These are phyloP conservation scores for Tanypteryx hageni DNA, from an alignment of 2,888 invertebrate genomes.

Conservation along the genomic window DNA sequence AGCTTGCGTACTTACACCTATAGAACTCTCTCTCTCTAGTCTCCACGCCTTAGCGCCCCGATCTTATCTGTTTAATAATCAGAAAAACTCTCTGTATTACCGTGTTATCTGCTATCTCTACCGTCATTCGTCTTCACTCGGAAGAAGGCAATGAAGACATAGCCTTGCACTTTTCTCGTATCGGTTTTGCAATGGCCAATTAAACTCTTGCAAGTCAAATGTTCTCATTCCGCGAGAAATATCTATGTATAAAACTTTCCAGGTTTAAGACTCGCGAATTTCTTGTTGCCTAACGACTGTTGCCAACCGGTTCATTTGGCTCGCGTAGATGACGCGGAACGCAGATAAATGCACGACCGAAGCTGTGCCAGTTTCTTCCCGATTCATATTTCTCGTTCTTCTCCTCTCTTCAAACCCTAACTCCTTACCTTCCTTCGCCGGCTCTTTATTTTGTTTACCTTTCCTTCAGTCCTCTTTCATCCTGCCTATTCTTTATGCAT, in stretches of 20 bases:
- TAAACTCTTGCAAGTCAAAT: not conserved
- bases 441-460: conserved; percentile 1
- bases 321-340: conserved; percentile 1
- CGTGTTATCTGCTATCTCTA: too few relatives aligned
- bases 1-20: too few relatives aligned
- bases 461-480: not conserved
- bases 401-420: not conserved
- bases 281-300: not conserved
- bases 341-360: not conserved
- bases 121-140: too few relatives aligned
- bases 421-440: not conserved
- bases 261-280: not conserved
- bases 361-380: not conserved
- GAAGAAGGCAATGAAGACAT: too few relatives aligned
- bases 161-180: not conserved
- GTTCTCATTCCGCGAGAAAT: not conserved
- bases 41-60: too few relatives aligned
- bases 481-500: not conserved
- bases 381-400: conserved; percentile 19
- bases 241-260: not conserved
- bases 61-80: too few relatives aligned
- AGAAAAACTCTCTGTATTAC: too few relatives aligned
- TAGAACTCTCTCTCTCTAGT: too few relatives aligned
- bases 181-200: not conserved
- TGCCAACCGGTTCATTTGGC: not conserved